Evolutionary conservation across 2,797 vertebrate genomes (phyloP), one percentile per base, ranked within the genome.

Genomic region (Rhodeus uyekii): DNA sequence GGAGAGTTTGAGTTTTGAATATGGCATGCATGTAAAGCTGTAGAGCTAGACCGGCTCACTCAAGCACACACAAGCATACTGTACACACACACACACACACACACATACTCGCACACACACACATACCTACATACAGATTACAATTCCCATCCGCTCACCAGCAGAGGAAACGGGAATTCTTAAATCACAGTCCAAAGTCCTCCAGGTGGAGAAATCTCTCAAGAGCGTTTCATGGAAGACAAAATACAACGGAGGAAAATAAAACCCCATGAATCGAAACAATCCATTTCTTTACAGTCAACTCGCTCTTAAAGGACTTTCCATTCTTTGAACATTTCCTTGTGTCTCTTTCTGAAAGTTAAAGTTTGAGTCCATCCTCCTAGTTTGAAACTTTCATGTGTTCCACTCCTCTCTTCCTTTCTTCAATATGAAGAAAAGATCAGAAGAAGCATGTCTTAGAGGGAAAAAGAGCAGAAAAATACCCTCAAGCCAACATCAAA

Each of bases 1-100:
- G 24, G 81, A 85, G 78, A 86, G 89, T 86, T 88, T 89, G 90
- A 87, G 87, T 87, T 91, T 91, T 91, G 92, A 92, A 90, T 93
- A 93, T 94, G 93, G 92, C 93, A 94, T 94, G 93, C 94, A 93
- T 91, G 87, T 89, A 90, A 90, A 87, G 92, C 84, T 82, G 84
- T 89, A 91, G 92, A 90, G 91, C 81, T 89, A 90, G 92, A 36
- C 90, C 18, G 34, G 91, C 91, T 91, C 74, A 60, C 72, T 84
- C 91, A 64, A 60, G 50, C 74, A 73, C 81, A 64, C 63, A 64
- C 42, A 5, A 67, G 61, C 73, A 81, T 60, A 86, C 80, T 76
- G 79, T 60, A 83, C 72, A 74, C 73, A 78, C 73, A 64, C 76
- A 32, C 42, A 9, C 50, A n/a, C 83, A 61, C 69, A n/a, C 61